Evolutionary conservation across 2,113 vertebrate species (phyloP), one percentile per base, ranked within the genome.

Genomic region (Suricata suricatta): DNA sequence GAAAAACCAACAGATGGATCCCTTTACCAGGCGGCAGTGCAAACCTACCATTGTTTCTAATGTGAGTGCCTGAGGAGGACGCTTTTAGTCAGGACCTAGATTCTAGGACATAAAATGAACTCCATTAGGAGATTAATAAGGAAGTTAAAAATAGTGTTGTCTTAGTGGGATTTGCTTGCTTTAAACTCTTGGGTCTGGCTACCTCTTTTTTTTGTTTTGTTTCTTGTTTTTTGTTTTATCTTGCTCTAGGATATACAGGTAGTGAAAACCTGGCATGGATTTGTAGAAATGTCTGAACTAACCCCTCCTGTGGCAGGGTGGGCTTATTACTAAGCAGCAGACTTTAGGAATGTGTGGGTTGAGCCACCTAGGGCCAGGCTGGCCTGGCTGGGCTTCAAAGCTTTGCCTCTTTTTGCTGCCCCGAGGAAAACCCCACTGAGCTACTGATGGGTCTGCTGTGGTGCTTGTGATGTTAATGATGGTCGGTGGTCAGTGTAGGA

Each of bases 11-110:
- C 99, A 99, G 97, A 99, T 99, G 99, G 99, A 99, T 90, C 99
- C 99, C 17, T 99, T 99, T 98, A 99, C 99, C 47, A 98, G 99
- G 96, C 98, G 99, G 97, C 99, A 99, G 95, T 99, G 99, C 98
- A 99, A 99, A 98, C 99, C 99, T 92, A 99, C 99, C 64, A 99
- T 99, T 98, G 99, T 99, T 96, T 99, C 99, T n/a, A 99, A 99
- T 50, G 99, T 99, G 98, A 99, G 99, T 98, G 27, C 80, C 57
- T 63, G 72, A 95, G 93, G 94, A 95, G 92, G 86, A 77, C 72
- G 3, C 93, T 25, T 81, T 82, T 72, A 83, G 93, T 97, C 79
- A 15, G 86, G 79, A 93, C 92, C 94, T 88, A 97, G 94, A 98
- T 98, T 98, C 98, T 95, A 54, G 97, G 97, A 94, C 90, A 93